Base-by-base conservation (phyloP, 2,888 invertebrate species). In the Torymus aiolomorphi region DNA sequence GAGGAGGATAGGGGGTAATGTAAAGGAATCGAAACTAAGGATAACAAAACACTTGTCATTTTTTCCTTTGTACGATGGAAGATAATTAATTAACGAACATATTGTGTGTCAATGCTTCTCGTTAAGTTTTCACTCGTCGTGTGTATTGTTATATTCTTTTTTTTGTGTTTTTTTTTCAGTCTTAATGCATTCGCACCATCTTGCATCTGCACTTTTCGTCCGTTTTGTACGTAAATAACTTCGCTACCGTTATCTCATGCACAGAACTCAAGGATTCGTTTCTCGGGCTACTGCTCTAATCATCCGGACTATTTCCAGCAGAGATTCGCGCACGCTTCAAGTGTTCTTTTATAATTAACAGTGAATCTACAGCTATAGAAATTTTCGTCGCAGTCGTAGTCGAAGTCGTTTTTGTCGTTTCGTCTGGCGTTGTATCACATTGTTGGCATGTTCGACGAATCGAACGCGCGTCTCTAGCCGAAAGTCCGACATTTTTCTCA, bases 21-120 rank as follows among this genome's bases (percentile, higher is more conserved):
- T 12, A 69, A 4, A 61, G 54, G 62, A 80, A 20, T 16, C 42
- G 62, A 76, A 71, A 16, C n/a, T 14, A 42, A 24, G n/a, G 20
- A 69, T 65, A 52, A 31, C 31, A 31, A 65, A 72, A 63, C 24
- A 51, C 59, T 77, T 51, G 51, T 51, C 4, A 18, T 12, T 61
- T 80, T 80, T 54, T 66, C 65, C 31, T 72, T 80, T 76, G 76
- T 62, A 76, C 65, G 75, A 14, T 59, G 70, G 72, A 80, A 80
- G 76, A 73, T 76, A 80, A 76, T 80, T 67, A 80, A 66, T 67
- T 20, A 66, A 76, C 16, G 76, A 80, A 76, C 63, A 62, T 63
- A 76, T 52, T 31, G 31, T 51, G 51, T 56, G 12, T 70, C 52
- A 42, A 57, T 77, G 49, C 51, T 77, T 59, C 49, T 74, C 72